Evolutionary conservation across 2,888 invertebrate species (phyloP).

Genomic region (Dicranocentrus wangi): DNA sequence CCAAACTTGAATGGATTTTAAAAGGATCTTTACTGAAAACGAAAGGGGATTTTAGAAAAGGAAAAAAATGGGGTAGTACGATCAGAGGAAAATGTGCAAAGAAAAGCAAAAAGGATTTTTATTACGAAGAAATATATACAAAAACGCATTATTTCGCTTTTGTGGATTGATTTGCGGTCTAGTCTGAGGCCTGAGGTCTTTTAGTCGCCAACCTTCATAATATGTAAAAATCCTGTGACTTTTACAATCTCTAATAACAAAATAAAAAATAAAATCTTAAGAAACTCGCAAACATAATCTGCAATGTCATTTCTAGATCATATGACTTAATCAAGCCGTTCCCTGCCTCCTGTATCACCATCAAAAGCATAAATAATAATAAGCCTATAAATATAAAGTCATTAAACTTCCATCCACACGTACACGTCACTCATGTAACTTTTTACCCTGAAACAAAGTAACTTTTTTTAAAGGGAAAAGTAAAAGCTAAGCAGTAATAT

Average conservation of each 20-base stretch:
- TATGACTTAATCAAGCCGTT: slow-evolving; percentile 1
- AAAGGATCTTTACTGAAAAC: slow-evolving; percentile 8
- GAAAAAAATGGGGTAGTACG: not conserved
- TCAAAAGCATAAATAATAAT: not conserved
- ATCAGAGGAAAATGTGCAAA: not conserved
- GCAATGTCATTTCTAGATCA: slow-evolving; percentile 12
- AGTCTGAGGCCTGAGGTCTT: slow-evolving; percentile 12
- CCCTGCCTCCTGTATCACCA: too few species aligned
- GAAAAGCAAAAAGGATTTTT: not conserved
- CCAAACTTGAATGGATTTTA: slow-evolving; percentile 13
- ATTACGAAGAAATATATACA: too few species aligned
- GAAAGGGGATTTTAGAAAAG: slow-evolving; percentile 28
- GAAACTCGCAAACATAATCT: not conserved
- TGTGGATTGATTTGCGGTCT: slow-evolving; percentile 33
- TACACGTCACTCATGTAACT: too few species aligned
- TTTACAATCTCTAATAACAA: slow-evolving; percentile 15
- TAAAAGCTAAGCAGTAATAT: too few species aligned
- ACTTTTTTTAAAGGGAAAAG: too few species aligned
- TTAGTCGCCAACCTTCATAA: not conserved
- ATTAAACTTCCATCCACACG: too few species aligned
- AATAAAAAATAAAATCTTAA: not conserved
- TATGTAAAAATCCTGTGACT: not conserved
- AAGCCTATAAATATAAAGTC: not conserved
- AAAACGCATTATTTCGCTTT: slow-evolving; percentile 4
- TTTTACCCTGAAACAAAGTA: too few species aligned